Conservation (phyloP, 2,113 vertebrate species). For the Emydura subglobosa region DNA sequence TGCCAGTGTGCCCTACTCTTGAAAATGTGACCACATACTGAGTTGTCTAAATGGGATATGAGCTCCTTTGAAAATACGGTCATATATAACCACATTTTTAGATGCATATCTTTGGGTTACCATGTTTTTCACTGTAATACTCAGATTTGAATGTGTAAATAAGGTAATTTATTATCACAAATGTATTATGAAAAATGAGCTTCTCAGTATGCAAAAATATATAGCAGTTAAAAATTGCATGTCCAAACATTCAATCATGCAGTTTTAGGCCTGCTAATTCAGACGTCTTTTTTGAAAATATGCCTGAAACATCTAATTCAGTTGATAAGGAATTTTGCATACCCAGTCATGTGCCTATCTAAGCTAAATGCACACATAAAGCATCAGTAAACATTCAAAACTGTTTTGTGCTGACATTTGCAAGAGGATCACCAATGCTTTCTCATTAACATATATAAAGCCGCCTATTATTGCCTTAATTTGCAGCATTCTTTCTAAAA, state of each 20-base stretch:
- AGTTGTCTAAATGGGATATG: not conserved
- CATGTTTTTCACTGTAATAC: not conserved
- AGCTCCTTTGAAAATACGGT: not conserved
- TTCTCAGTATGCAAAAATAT: not conserved
- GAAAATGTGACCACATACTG: not conserved
- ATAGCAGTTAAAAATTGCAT: not conserved
- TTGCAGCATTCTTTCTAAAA: slow-evolving; percentile 20
- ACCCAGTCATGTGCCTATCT: not conserved
- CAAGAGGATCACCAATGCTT: not conserved
- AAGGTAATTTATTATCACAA: not conserved
- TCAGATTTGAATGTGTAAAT: not conserved
- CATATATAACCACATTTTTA: fast-evolving
- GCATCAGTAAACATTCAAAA: not conserved
- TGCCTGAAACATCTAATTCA: not conserved
- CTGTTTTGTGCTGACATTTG: slow-evolving; percentile 8
- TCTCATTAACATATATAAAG: slow-evolving; percentile 11
- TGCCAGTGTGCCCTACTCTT: not conserved
- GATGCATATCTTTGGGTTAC: not conserved
- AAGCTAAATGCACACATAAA: not conserved
- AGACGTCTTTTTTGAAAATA: not conserved
- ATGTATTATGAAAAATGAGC: not conserved
- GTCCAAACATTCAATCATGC: fast-evolving
- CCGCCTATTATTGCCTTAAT: not conserved
- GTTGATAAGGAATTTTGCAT: not conserved
- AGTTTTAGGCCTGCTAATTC: not conserved